Base-by-base conservation (phyloP, 2,888 invertebrate genomes). In the Ypsolopha sequella region DNA sequence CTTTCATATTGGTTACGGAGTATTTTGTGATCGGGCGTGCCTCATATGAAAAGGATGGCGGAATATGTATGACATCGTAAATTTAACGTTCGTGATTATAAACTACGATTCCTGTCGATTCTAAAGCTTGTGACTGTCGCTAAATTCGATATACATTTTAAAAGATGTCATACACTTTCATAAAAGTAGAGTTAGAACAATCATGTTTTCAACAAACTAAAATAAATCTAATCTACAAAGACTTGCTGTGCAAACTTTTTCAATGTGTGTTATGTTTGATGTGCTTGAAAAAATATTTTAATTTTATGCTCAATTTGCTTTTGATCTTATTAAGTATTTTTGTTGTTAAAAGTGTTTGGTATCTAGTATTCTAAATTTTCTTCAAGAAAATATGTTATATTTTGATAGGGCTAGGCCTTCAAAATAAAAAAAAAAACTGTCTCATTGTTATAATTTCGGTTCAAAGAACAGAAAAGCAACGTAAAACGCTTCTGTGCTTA, bases 401-500 rank as follows among this genome's bases (percentile, higher is more conserved):
- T 47, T 47, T 35, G 24, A 11, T 13, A n/a, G 36, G 8, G n/a
- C 35, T 36, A 35, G 47, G 35, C 13, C 47, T 47, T 6, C 8
- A 36, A 35, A 47, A 47, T 47, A 47, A 47, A 47, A 47, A 47
- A 43, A n/a, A 46, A n/a, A 14, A 13, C 13, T 43, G 43, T 43
- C 24, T 43, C 14, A 47, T 47, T 13, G 47, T 36, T 47, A 14
- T 14, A 14, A 13, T 36, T n/a, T 36, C 36, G 24, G 47, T 47
- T 47, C 47, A 13, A 13, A 36, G 47, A 47, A 47, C 47, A 13
- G 54, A 24, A 58, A 64, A 65, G 60, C 62, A 58, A 24, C 24
- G 24, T 24, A 4, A 62, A 65, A 65, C 61, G 58, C 56, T 58
- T 60, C 62, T 62, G 60, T 65, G 63, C 67, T 66, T 24, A 24